Evolutionary conservation across 2,797 vertebrate genomes (phyloP), one percentile per base, ranked within the genome.

Genomic region (Synaphobranchus kaupii): DNA sequence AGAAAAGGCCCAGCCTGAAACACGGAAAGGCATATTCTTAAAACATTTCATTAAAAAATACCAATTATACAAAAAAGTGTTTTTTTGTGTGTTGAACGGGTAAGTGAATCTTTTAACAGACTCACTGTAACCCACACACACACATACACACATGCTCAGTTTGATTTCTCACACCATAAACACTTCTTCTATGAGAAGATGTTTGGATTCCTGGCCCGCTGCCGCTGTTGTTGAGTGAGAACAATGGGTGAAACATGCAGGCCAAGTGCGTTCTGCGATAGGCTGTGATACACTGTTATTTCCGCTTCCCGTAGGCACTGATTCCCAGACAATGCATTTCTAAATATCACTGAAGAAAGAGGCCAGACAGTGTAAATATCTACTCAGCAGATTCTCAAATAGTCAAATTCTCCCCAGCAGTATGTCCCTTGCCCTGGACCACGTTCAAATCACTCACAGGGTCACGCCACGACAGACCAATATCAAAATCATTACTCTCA

Each of bases 361-460:
- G 78, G 47, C 44, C 17, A 25, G 6, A 81, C 22, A 15, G 47
- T 50, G 9, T 81, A 25, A 81, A 81, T 25, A 50, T 50, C 78
- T 34, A 50, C 78, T 81, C 78, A 81, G 78, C 78, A 50, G 78
- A 81, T 81, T 81, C 44, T 81, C 22, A 81, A 81, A 81, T 8
- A 22, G 78, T 7, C 78, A n/a, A 3, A 22, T 8, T 47, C 22
- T 81, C 22, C 78, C 47, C 10, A 15, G 22, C 20, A 25, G 25
- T 22, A 25, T 25, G 20, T 4, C 12, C 78, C 25, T 25, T 81
- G 9, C 44, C 10, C 34, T 17, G 34, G 34, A 76, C 10, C 12
- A 39, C 17, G 34, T 76, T 44, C 73, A 78, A 44, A 22, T 47
- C 73, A 47, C 34, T 47, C 73, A 78, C 34, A 78, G 17, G 34